Conservation (phyloP, 1,140 invertebrate species). For the Drosophila azteca region DNA sequence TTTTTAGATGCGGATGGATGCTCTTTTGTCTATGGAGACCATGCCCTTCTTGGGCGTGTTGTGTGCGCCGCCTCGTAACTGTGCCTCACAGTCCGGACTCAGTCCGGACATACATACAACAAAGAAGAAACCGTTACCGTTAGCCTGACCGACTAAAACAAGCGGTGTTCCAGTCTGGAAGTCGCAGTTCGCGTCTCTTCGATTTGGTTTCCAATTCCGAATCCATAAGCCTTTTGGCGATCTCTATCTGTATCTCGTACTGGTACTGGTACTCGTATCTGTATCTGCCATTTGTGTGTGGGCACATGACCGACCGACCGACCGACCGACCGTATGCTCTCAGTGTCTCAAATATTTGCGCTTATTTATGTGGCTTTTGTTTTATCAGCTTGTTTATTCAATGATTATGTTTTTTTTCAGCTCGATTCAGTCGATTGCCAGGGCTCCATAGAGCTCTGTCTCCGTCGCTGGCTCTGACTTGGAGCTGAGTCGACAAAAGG, state of each 20-base stretch:
- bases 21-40: conserved; percentile 34
- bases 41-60: conserved; percentile 66
- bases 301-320: conserved; percentile 24
- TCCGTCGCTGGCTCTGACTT: background rate
- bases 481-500: conserved; percentile 42
- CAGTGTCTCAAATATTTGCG: conserved; percentile 69
- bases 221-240: conserved; percentile 40
- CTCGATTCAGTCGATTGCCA: too few species aligned
- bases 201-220: conserved; percentile 3
- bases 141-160: conserved; percentile 59
- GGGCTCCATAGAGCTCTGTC: too few species aligned
- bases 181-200: background rate
- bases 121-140: conserved; percentile 50
- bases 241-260: conserved; percentile 66
- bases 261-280: conserved; percentile 47
- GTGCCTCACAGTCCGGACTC: conserved; percentile 22
- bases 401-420: conserved; percentile 62
- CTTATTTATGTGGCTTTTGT: conserved; percentile 74
- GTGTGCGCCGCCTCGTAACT: conserved; percentile 29
- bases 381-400: conserved; percentile 76
- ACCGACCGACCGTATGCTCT: conserved; percentile 31
- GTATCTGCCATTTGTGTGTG: conserved; percentile 32
- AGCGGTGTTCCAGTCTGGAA: conserved; percentile 18
- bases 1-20: conserved; percentile 39
- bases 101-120: too few species aligned